These are phyloP conservation scores for Seriola rivoliana DNA, from an alignment of 2,113 vertebrate genomes.

Conservation along the genomic window DNA sequence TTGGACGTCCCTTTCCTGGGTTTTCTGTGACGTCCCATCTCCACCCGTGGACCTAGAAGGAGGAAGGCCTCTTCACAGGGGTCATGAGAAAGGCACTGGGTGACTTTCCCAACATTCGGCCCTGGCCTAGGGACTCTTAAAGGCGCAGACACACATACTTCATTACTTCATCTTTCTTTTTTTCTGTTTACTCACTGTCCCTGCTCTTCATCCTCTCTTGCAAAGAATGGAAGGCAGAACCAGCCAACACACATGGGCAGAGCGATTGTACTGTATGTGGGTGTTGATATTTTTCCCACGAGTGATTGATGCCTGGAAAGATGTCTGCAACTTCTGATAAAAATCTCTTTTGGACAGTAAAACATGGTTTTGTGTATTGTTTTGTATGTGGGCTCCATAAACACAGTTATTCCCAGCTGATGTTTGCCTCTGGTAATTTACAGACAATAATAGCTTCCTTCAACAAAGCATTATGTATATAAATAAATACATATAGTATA, in stretches of 20 bases:
- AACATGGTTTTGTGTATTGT: conserved; percentile 52
- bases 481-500: conserved; percentile 37
- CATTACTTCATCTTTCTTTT: conserved; percentile 27
- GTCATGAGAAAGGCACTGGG: conserved; percentile 91
- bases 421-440: conserved; percentile 40
- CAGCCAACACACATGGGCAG: background rate
- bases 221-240: background rate
- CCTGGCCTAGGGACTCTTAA: conserved; percentile 74
- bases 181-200: background rate
- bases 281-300: conserved; percentile 20
- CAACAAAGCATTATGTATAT: conserved; percentile 2
- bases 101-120: conserved; percentile 88
- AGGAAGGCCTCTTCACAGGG: conserved; percentile 76
- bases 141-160: conserved; percentile 63
- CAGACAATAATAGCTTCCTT: conserved; percentile 12
- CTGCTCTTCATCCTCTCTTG: background rate
- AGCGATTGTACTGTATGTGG: conserved; percentile 1
- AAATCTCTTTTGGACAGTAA: conserved; percentile 54
- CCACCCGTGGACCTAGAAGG: conserved; percentile 71
- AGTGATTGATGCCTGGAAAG: conserved; percentile 31
- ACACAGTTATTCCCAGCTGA: conserved; percentile 51
- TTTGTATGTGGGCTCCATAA: conserved; percentile 39
- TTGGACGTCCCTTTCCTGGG: background rate
- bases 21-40: conserved; percentile 54
- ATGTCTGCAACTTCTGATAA: conserved; percentile 22